Conservation (phyloP, 2,888 invertebrate genomes). For the Caenorhabditis angaria region DNA sequence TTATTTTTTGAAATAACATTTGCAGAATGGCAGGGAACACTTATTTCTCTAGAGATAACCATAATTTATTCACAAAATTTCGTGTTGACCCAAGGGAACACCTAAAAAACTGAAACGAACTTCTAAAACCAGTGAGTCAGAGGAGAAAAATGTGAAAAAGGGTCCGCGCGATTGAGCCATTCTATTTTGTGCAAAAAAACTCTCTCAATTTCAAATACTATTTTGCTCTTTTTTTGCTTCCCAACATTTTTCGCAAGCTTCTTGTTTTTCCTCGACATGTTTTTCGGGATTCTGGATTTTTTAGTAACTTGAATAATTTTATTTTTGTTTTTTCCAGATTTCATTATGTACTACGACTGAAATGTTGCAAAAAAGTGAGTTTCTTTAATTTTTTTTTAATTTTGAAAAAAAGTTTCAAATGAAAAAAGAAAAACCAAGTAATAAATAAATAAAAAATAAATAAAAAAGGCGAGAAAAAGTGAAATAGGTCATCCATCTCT, state of each 20-base stretch:
- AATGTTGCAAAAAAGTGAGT: not conserved
- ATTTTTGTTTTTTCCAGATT: not conserved
- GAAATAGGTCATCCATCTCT: slow-evolving; percentile 4
- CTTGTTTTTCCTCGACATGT: not conserved
- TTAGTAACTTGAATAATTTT: slow-evolving; percentile 7
- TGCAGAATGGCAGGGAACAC: not conserved
- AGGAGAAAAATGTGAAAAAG: not conserved
- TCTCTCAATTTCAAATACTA: slow-evolving; percentile 23
- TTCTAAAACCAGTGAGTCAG: not conserved
- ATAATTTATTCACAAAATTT: not conserved
- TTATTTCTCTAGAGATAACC: not conserved
- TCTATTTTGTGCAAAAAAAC: slow-evolving; percentile 16
- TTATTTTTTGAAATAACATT: not conserved
- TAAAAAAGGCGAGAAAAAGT: not conserved
- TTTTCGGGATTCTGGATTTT: slow-evolving; percentile 12
- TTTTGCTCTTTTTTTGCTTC: slow-evolving; percentile 21
- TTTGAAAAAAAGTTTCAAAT: not conserved
- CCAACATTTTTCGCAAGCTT: slow-evolving; percentile 17
- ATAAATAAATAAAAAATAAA: not conserved
- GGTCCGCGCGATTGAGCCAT: slow-evolving; percentile 2
- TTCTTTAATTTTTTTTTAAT: not conserved
- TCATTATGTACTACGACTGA: not conserved
- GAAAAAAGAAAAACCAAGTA: not conserved
- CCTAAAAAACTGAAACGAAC: not conserved
- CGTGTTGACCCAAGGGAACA: not conserved